phyloP scores from a whole-genome alignment of 2,797 vertebrate species.

The Mycteria americana region DNA sequence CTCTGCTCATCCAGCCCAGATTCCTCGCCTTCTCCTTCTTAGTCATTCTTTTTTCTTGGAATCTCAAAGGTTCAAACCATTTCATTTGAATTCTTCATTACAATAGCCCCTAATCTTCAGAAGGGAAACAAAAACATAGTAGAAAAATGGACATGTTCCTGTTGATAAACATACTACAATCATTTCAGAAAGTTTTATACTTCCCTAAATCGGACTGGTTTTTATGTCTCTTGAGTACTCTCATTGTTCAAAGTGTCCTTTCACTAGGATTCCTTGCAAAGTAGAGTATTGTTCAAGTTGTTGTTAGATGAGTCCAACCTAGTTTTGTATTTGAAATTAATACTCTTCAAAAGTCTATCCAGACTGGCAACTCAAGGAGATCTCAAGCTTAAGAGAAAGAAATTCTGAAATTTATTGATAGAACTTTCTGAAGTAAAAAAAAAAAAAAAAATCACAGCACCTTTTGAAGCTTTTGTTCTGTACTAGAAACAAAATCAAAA shows the following conservation, averaged over 20 bases:
- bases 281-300: neutral
- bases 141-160: neutral
- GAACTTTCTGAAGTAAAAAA: neutral
- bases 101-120: neutral
- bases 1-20: neutral
- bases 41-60: neutral
- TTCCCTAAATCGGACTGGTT: neutral
- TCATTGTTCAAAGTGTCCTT: neutral
- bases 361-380: neutral
- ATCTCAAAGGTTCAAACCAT: neutral
- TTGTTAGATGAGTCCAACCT: neutral
- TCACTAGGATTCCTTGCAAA: neutral
- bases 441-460: neutral
- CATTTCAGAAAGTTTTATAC: neutral
- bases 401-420: neutral
- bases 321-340: neutral
- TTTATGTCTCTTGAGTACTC: neutral
- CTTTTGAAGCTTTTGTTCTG: neutral
- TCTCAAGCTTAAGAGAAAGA: neutral
- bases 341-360: neutral
- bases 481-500: neutral
- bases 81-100: neutral
- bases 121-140: rapidly evolving
- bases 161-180: rapidly evolving
- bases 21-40: neutral